Evolutionary conservation across 2,113 vertebrate species (phyloP).

Genomic region (Podiceps cristatus): DNA sequence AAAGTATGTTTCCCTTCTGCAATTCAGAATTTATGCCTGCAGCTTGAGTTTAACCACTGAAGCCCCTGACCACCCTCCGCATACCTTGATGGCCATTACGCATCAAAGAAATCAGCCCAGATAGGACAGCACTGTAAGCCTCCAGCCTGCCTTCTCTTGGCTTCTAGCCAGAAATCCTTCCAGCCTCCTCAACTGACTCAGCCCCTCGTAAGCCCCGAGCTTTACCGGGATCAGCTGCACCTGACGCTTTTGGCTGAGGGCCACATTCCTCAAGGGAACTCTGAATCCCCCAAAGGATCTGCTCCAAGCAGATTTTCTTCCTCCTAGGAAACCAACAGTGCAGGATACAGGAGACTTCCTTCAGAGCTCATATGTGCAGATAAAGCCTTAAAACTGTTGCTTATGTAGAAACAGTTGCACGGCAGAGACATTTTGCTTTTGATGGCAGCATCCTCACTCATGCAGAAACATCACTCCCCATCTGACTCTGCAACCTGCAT

Average conservation of each 20-base stretch:
- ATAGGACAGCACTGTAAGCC: not conserved
- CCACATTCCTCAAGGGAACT: not conserved
- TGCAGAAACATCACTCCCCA: not conserved
- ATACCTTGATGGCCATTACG: not conserved
- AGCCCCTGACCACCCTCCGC: fast-evolving
- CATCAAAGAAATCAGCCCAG: not conserved
- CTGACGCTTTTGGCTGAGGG: not conserved
- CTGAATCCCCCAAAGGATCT: not conserved
- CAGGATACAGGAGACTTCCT: not conserved
- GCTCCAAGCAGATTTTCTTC: not conserved
- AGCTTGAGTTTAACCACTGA: not conserved
- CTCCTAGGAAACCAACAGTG: not conserved
- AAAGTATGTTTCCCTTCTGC: not conserved
- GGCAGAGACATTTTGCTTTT: not conserved
- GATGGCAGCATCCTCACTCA: not conserved
- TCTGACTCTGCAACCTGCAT: not conserved
- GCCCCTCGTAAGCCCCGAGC: not conserved
- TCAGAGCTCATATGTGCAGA: fast-evolving
- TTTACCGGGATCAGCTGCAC: conserved; percentile 44
- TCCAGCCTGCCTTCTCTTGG: not conserved
- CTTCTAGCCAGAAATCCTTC: not conserved
- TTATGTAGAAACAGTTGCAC: not conserved
- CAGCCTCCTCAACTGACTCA: not conserved
- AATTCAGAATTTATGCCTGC: not conserved
- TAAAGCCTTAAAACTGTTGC: not conserved